Evolutionary conservation across 2,888 invertebrate genomes (phyloP).

Genomic region (Thereva unica): DNA sequence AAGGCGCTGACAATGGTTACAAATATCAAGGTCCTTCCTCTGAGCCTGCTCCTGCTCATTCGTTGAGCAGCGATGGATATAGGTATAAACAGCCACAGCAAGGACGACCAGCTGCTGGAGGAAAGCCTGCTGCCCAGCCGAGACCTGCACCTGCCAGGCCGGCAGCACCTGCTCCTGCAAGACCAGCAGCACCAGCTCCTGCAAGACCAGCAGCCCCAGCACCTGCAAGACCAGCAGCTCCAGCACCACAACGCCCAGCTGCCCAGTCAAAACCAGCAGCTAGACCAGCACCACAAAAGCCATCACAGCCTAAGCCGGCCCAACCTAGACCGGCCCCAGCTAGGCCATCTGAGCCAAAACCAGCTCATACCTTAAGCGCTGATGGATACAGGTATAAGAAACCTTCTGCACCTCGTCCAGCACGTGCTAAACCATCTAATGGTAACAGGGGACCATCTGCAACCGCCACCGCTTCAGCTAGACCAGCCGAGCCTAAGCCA

Average conservation of each 20-base stretch:
- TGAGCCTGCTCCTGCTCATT: no score
- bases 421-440: background rate
- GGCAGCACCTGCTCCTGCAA: background rate
- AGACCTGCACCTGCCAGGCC: background rate
- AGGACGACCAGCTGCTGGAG: background rate
- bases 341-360: conserved; percentile 3
- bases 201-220: background rate
- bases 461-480: background rate
- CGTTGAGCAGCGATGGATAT: conserved; percentile 4
- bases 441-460: no score
- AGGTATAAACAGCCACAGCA: conserved; percentile 6
- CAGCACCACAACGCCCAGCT: conserved; percentile 1
- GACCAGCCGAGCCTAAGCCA: conserved; percentile 7
- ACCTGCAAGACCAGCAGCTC: background rate
- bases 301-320: no score
- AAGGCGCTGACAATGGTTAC: background rate
- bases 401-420: background rate
- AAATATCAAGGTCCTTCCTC: no score
- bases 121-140: background rate
- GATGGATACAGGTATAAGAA: conserved; percentile 24
- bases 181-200: background rate
- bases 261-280: conserved; percentile 12
- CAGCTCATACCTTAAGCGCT: conserved; percentile 3
- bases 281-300: background rate
- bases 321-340: background rate